Evolutionary conservation across 2,113 vertebrate genomes (phyloP).

Genomic region (Arothron firmamentum): DNA sequence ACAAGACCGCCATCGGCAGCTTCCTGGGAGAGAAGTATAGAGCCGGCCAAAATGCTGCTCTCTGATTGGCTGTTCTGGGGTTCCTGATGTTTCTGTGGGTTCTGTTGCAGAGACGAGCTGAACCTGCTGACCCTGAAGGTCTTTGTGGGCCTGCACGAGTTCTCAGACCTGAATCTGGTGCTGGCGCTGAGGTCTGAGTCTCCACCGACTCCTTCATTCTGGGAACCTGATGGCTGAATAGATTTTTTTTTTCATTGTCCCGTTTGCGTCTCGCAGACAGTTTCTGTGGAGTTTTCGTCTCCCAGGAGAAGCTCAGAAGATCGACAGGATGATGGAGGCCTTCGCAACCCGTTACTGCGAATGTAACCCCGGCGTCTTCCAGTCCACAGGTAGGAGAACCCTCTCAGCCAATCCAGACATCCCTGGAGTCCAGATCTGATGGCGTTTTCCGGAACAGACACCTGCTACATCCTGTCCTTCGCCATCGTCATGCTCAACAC

Average conservation of each 20-base stretch:
- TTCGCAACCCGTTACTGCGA: conserved; percentile 90
- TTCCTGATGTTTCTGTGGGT: neutral
- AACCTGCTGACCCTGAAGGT: conserved; percentile 86
- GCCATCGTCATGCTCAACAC: conserved; percentile 97
- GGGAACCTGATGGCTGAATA: neutral
- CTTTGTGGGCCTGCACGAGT: conserved; percentile 89
- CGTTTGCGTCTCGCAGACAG: conserved; percentile 71
- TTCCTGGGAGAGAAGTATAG: conserved; percentile 87
- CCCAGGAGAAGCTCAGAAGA: conserved; percentile 95
- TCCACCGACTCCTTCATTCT: neutral
- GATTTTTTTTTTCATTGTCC: neutral
- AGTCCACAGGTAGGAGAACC: conserved; percentile 83
- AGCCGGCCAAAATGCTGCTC: neutral
- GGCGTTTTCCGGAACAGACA: conserved; percentile 74
- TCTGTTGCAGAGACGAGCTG: conserved; percentile 75
- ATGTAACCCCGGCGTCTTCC: conserved; percentile 86
- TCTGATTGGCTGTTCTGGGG: neutral
- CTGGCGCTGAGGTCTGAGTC: conserved; percentile 86
- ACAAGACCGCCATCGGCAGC: conserved; percentile 90
- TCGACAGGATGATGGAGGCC: conserved; percentile 95
- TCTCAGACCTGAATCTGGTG: conserved; percentile 90
- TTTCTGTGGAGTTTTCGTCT: conserved; percentile 96
- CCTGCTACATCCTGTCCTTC: conserved; percentile 94
- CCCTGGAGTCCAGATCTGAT: neutral
- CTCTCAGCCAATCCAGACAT: neutral